A percentile compares a stretch with the other conserved stretches of the same genome.
These are phyloP conservation scores for Perca flavescens DNA, from an alignment of 2,113 vertebrate genomes.

Conservation along the genomic window DNA sequence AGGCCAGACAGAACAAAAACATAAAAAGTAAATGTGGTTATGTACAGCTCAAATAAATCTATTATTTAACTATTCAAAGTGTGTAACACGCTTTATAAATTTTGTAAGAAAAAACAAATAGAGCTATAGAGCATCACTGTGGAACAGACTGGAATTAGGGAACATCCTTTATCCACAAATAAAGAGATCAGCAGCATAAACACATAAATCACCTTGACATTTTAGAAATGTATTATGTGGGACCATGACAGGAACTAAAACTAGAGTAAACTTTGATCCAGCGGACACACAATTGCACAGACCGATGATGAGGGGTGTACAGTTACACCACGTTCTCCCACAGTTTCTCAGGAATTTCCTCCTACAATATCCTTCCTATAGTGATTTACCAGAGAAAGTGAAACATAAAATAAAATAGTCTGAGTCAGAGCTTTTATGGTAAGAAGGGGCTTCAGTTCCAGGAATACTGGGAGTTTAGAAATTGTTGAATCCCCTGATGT, in stretches of 20 bases:
- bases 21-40: neutral
- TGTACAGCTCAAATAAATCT: neutral
- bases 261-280: neutral
- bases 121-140: neutral
- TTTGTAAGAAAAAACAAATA: neutral
- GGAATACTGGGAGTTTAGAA: conserved; percentile 15
- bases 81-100: neutral
- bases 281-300: neutral
- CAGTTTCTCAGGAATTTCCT: conserved; percentile 25
- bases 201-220: neutral
- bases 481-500: conserved; percentile 22
- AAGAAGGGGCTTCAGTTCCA: conserved; percentile 2
- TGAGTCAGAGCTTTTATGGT: conserved; percentile 19
- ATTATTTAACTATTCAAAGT: too few species aligned
- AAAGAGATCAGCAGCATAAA: neutral
- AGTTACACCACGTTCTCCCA: conserved; percentile 26
- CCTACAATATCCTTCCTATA: neutral
- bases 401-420: too few species aligned
- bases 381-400: conserved; percentile 28
- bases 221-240: neutral
- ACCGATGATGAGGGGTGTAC: neutral
- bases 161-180: neutral
- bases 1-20: neutral
- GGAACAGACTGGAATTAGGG: neutral
- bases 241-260: neutral